Evolutionary conservation across 2,888 invertebrate genomes (phyloP).

Genomic region (Orthonychiurus folsomi): DNA sequence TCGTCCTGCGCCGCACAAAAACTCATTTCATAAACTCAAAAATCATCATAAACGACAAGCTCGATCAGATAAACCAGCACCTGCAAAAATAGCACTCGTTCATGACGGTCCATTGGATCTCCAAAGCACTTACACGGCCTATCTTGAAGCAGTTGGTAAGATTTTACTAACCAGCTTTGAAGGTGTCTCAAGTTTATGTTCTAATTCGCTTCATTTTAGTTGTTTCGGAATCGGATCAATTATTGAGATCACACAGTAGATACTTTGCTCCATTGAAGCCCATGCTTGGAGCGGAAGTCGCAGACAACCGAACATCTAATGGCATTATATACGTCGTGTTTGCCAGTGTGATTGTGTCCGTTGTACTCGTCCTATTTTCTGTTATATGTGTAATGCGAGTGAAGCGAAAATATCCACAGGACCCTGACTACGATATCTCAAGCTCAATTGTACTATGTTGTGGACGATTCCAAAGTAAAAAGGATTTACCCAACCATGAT

Average conservation of each 20-base stretch:
- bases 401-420: conserved; percentile 36
- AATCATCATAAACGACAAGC: conserved; percentile 36
- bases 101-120: conserved; percentile 67
- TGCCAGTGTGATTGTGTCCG: conserved; percentile 58
- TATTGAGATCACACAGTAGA: conserved; percentile 61
- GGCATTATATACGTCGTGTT: conserved; percentile 39
- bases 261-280: conserved; percentile 58
- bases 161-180: too few species aligned
- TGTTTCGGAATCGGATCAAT: conserved; percentile 46
- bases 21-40: conserved; percentile 13
- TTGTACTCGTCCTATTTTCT: conserved; percentile 55
- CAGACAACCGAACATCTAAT: neutral
- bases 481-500: conserved; percentile 54
- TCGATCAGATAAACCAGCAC: conserved; percentile 11
- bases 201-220: conserved; percentile 47
- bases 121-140: conserved; percentile 72
- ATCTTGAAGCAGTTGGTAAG: conserved; percentile 71
- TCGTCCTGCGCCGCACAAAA: conserved; percentile 24
- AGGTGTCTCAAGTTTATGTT: too few species aligned
- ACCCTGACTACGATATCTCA: conserved; percentile 37
- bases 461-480: conserved; percentile 59
- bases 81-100: conserved; percentile 40
- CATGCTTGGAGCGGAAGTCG: conserved; percentile 21
- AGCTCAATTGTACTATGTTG: conserved; percentile 44
- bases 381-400: conserved; percentile 44